Conservation (phyloP, 1,140 invertebrate species). For the Drosophila willistoni region DNA sequence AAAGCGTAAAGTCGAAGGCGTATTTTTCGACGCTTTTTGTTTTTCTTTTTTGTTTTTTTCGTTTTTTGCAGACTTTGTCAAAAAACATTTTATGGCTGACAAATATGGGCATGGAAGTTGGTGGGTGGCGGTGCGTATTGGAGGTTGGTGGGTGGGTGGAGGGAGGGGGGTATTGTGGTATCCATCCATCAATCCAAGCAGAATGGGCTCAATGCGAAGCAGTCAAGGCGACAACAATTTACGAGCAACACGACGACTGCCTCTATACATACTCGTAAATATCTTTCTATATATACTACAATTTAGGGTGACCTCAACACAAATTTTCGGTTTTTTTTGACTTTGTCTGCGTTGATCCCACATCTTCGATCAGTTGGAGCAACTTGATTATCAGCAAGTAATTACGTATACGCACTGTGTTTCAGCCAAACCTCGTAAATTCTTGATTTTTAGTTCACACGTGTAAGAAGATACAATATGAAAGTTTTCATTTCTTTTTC, state of each 20-base stretch:
- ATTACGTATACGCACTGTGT: too few relatives aligned
- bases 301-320: too few relatives aligned
- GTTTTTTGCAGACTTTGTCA: slow-evolving; percentile 60
- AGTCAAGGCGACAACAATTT: slow-evolving; percentile 37
- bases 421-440: too few relatives aligned
- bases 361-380: too few relatives aligned
- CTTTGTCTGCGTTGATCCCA: too few relatives aligned
- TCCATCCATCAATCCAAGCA: slow-evolving; percentile 55
- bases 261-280: slow-evolving; percentile 36
- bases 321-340: too few relatives aligned
- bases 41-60: slow-evolving; percentile 29
- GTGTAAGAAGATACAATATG: too few relatives aligned
- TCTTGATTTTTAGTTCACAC: too few relatives aligned
- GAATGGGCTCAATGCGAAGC: slow-evolving; percentile 7
- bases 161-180: neutral
- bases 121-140: neutral
- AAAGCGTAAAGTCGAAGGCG: slow-evolving; percentile 39
- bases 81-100: slow-evolving; percentile 68
- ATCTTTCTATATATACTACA: neutral
- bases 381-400: too few relatives aligned
- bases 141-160: too few relatives aligned
- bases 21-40: neutral
- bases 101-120: slow-evolving; percentile 39
- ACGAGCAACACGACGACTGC: slow-evolving; percentile 25
- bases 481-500: too few relatives aligned